Evolutionary conservation across 2,113 vertebrate genomes (phyloP), one percentile per base, ranked within the genome.

Genomic region (Hirundichthys speculiger): DNA sequence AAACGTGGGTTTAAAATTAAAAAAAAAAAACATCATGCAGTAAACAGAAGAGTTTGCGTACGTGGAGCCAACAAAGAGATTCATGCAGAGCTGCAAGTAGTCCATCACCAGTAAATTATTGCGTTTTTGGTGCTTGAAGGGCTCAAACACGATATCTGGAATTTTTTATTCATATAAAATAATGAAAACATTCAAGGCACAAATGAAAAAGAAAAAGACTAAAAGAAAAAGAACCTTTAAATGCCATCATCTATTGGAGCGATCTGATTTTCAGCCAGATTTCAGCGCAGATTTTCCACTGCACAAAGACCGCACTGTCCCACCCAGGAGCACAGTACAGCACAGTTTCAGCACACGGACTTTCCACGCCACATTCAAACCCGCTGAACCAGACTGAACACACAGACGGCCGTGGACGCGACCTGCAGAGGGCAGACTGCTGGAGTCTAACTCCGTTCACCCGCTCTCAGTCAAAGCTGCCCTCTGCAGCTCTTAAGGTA

Each of bases 41-140:
- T 47, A 52, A 51, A 56, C 15, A 38, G 20, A 70, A 80, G 14
- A 15, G 18, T 20, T n/a, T 48, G 71, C 47, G 70, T 24, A 69
- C 40, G 48, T 58, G 65, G 47, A 1, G 16, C 18, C n/a, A 6
- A 19, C 51, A 56, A 8, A 18, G 39, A 39, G 14, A 16, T 22
- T 11, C 15, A 34, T 34, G n/a, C n/a, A 34, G 30, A 34, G 30
- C 6, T 4, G 30, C 11, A 34, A 9, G 30, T 9, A 5, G 30
- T 34, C 30, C 30, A 34, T 10, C 30, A 34, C 30, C 30, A 34
- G 6, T 6, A 27, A 6, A 6, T 27, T 6, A 27, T 6, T 27
- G 25, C 6, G 25, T 3, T 34, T n/a, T 34, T 34, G 30, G 1
- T 34, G 30, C 11, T 10, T 34, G 30, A 34, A 10, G 30, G 30